Evolutionary conservation across 1,140 invertebrate genomes (phyloP).

Genomic region (Reticulitermes speratus): DNA sequence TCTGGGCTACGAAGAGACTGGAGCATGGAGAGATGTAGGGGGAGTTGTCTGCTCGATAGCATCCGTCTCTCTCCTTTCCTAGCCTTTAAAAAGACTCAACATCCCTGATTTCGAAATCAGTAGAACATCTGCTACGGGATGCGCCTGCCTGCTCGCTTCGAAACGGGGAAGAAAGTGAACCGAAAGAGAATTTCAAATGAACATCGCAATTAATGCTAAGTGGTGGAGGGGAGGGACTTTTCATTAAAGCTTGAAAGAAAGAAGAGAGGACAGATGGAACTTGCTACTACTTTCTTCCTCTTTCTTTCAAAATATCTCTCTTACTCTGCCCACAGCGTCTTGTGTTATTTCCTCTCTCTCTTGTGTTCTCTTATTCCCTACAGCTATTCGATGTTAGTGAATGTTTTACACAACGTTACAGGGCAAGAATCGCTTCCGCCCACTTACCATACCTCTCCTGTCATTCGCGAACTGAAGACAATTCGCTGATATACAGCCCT

Average conservation of each 20-base stretch:
- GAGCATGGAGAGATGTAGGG: not conserved
- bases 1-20: conserved; percentile 4
- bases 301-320: not conserved
- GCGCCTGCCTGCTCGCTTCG: not conserved
- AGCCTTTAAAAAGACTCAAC: conserved; percentile 9
- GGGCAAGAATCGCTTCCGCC: not conserved
- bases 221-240: conserved; percentile 33
- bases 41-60: not conserved
- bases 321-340: not conserved
- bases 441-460: not conserved
- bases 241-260: conserved; percentile 34
- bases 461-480: not conserved
- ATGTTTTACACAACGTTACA: not conserved
- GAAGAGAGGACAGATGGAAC: not conserved
- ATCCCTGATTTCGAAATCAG: conserved; percentile 25
- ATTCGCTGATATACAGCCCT: not conserved
- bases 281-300: conserved; percentile 2
- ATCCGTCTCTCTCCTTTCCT: not conserved
- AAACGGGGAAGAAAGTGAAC: conserved; percentile 12
- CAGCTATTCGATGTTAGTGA: not conserved
- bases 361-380: not conserved
- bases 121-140: conserved; percentile 7
- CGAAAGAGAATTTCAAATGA: conserved; percentile 36
- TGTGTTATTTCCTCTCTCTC: not conserved
- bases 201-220: conserved; percentile 38